Percentiles rank a stretch among this genome's conserved stretches.
phyloP scores from a whole-genome alignment of 2,888 invertebrate species.

The Strigamia maritima region DNA sequence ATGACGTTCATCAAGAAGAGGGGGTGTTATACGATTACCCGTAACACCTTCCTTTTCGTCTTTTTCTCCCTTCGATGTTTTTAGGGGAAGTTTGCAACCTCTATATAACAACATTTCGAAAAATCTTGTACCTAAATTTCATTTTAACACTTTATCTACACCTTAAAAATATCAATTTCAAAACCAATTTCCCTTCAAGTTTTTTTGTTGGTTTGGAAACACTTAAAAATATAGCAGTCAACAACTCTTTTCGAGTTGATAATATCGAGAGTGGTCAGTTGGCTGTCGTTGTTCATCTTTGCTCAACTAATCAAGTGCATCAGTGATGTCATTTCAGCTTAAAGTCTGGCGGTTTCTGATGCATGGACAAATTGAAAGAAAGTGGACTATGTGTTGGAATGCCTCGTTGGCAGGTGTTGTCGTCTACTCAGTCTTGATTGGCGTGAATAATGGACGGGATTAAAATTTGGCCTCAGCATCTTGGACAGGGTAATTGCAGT shows the following conservation, averaged over 20 bases:
- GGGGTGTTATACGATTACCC: neutral
- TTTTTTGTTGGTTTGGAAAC: neutral
- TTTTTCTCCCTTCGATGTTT: neutral
- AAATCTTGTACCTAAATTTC: neutral
- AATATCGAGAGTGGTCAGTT: conserved; percentile 13
- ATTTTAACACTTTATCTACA: neutral
- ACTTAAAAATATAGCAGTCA: neutral
- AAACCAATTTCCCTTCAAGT: neutral
- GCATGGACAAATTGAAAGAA: conserved; percentile 7
- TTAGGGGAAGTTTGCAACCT: neutral
- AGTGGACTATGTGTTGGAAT: neutral
- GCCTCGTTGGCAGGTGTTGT: conserved; percentile 16
- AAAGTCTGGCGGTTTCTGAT: neutral
- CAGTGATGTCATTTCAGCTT: neutral
- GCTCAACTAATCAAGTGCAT: neutral
- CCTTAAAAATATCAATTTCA: conserved; percentile 2
- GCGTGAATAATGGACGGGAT: conserved; percentile 23
- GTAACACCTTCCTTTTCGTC: neutral
- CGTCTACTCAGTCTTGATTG: neutral
- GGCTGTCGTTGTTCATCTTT: neutral
- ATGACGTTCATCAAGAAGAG: neutral
- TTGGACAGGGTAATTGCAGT: conserved; percentile 20
- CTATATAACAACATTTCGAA: neutral
- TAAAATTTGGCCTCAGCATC: conserved; percentile 23
- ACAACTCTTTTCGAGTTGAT: neutral